Evolutionary conservation across 2,888 invertebrate species (phyloP).

Genomic region (Laothoe populi): DNA sequence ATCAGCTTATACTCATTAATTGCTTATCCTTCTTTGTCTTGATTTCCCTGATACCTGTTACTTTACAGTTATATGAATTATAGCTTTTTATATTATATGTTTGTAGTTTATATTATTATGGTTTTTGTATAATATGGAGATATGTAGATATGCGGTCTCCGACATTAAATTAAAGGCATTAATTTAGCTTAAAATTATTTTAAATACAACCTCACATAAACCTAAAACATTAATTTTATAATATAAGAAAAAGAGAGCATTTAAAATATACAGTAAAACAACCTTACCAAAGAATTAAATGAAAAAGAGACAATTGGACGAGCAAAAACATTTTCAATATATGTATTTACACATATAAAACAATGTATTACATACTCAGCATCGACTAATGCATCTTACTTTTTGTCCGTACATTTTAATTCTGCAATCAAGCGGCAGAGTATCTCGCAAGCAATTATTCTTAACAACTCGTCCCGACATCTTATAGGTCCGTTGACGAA

Average conservation of each 20-base stretch:
- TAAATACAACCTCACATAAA: too few species aligned
- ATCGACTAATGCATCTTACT: constrained; percentile 49
- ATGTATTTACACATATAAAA: constrained; percentile 15
- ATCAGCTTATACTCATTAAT: background rate
- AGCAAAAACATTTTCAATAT: constrained; percentile 19
- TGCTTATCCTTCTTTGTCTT: background rate
- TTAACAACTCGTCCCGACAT: constrained; percentile 59
- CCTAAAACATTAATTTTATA: too few species aligned
- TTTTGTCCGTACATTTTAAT: constrained; percentile 61
- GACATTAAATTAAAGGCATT: too few species aligned
- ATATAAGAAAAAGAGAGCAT: background rate
- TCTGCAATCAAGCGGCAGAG: constrained; percentile 64
- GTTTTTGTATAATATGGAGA: too few species aligned
- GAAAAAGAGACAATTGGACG: constrained; percentile 1
- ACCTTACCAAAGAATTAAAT: background rate
- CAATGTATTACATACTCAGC: constrained; percentile 12
- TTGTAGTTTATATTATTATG: too few species aligned
- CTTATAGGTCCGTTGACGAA: constrained; percentile 71
- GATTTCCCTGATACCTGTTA: background rate
- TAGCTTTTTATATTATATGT: too few species aligned
- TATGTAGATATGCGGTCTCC: too few species aligned
- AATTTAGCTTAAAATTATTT: too few species aligned
- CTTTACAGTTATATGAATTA: background rate
- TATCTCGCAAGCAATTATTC: constrained; percentile 73
- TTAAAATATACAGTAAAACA: background rate